These are phyloP conservation scores for Tyto alba DNA, from an alignment of 2,113 vertebrate genomes.

Conservation along the genomic window DNA sequence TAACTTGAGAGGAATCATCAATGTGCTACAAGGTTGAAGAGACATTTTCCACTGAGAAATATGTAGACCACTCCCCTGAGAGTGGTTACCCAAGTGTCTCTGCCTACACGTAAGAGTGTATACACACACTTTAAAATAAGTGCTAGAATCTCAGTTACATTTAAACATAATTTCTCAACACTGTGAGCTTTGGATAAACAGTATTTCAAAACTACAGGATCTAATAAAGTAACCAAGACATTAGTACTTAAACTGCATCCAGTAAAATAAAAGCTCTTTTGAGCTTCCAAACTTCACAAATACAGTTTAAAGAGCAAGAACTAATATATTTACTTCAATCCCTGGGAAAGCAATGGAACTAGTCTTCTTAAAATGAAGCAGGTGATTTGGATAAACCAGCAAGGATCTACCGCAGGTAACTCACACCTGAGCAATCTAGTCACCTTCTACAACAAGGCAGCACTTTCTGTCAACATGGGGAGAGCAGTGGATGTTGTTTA, in stretches of 20 bases:
- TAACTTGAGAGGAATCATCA: not conserved
- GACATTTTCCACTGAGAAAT: not conserved
- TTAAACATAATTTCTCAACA: not conserved
- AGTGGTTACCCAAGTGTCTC: not conserved
- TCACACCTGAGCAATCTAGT: not conserved
- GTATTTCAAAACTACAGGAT: not conserved
- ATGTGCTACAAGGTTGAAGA: not conserved
- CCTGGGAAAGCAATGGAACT: not conserved
- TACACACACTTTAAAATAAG: not conserved
- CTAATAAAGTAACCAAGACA: not conserved
- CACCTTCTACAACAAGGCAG: not conserved
- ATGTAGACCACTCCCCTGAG: not conserved
- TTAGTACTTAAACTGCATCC: not conserved
- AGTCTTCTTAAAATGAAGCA: not conserved
- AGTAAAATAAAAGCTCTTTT: not conserved
- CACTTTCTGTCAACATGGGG: not conserved
- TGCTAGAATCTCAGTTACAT: not conserved
- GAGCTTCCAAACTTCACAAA: not conserved
- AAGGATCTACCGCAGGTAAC: not conserved
- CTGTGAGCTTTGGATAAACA: not conserved
- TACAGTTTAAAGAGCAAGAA: not conserved
- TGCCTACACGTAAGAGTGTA: not conserved
- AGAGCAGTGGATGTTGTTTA: not conserved
- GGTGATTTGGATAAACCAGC: not conserved
- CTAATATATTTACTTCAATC: not conserved